phyloP scores from a whole-genome alignment of 2,797 vertebrate species.

The Chloroceryle amazona region DNA sequence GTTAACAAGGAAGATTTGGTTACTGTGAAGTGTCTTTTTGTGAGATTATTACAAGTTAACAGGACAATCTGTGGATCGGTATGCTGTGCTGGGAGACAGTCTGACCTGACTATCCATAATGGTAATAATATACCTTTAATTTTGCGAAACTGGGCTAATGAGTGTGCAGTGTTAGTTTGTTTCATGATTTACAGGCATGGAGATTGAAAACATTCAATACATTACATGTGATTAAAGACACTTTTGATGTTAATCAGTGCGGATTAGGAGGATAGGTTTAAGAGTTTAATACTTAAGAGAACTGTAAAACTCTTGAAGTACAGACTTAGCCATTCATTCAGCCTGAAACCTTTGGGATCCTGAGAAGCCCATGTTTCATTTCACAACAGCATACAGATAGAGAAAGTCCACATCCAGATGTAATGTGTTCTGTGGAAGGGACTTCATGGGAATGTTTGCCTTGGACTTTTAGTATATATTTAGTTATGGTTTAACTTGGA shows the following conservation, averaged over 20 bases:
- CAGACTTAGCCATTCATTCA: background rate
- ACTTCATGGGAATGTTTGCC: background rate
- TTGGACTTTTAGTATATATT: conserved; percentile 9
- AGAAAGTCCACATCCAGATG: background rate
- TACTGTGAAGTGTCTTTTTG: background rate
- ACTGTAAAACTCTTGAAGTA: conserved; percentile 9
- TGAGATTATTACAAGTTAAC: background rate
- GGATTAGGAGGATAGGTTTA: conserved; percentile 5
- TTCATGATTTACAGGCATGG: background rate
- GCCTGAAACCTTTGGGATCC: background rate
- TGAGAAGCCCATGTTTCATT: background rate
- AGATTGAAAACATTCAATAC: background rate
- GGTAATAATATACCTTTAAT: background rate
- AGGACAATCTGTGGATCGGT: background rate
- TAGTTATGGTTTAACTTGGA: background rate
- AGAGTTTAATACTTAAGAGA: background rate
- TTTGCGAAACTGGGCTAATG: background rate
- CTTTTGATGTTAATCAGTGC: background rate
- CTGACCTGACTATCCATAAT: background rate
- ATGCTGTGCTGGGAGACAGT: background rate
- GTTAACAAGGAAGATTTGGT: background rate
- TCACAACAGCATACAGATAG: background rate
- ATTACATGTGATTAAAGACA: background rate
- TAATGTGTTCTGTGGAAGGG: background rate
- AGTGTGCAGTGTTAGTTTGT: background rate